phyloP scores from a whole-genome alignment of 2,888 invertebrate species.

The Mimumesa dahlbomi region DNA sequence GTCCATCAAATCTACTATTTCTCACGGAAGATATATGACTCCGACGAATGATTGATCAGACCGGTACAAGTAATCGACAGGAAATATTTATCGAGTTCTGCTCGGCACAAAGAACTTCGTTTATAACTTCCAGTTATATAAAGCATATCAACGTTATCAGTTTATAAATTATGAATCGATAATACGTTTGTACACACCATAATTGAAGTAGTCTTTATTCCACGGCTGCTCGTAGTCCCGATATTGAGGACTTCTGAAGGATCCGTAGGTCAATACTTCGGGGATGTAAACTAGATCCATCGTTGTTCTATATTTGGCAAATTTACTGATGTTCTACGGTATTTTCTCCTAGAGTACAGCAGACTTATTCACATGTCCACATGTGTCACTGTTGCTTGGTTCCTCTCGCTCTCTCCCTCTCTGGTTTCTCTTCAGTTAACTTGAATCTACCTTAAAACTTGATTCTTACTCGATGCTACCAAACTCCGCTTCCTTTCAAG shows the following conservation, averaged over 20 bases:
- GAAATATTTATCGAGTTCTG: too few relatives aligned
- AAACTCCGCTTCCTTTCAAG: neutral
- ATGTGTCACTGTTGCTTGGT: neutral
- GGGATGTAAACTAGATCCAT: conserved; percentile 84
- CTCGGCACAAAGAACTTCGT: too few relatives aligned
- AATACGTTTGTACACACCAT: conserved; percentile 63
- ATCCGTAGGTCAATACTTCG: conserved; percentile 82
- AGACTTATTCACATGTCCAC: conserved; percentile 6
- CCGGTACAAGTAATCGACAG: too few relatives aligned
- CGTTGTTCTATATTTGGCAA: neutral
- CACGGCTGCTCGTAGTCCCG: conserved; percentile 82
- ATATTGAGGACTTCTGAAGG: conserved; percentile 80
- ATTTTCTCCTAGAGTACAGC: neutral
- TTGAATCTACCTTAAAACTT: too few relatives aligned
- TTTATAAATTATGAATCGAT: neutral
- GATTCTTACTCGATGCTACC: neutral
- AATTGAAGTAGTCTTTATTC: conserved; percentile 75
- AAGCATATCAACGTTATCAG: too few relatives aligned
- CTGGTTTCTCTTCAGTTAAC: neutral
- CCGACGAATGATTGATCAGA: too few relatives aligned
- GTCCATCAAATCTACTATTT: too few relatives aligned
- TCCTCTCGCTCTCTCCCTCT: neutral
- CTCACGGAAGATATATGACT: too few relatives aligned
- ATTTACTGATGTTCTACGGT: neutral
- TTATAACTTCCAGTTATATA: too few relatives aligned